Conservation (phyloP, 37 sponge, comb jelly and placozoan genomes). For the Bolinopsis microptera region DNA sequence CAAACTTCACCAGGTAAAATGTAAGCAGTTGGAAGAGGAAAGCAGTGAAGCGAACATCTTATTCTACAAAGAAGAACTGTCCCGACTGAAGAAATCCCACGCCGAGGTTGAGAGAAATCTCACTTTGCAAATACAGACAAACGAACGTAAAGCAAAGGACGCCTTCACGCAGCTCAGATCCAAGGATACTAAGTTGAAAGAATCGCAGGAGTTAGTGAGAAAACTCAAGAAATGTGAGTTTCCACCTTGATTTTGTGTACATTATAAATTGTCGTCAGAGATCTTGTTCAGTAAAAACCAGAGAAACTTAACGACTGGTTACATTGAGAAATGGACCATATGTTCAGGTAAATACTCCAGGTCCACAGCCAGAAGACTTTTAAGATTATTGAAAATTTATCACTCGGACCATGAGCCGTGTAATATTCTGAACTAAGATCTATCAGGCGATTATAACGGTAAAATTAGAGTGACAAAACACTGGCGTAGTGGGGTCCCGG, state of each 20-base stretch:
- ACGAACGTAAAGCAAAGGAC: constrained; percentile 48
- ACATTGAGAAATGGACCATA: too few species aligned
- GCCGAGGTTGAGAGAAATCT: constrained; percentile 13
- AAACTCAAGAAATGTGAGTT: constrained; percentile 27
- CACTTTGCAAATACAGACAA: constrained; percentile 24
- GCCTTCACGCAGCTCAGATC: constrained; percentile 4
- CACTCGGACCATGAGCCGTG: too few species aligned
- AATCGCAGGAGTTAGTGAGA: background rate
- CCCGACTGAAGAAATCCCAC: background rate
- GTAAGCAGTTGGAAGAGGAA: constrained; percentile 51
- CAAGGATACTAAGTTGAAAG: constrained; percentile 46
- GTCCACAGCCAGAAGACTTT: too few species aligned
- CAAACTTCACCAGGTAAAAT: constrained; percentile 1
- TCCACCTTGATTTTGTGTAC: background rate
- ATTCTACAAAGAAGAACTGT: constrained; percentile 43
- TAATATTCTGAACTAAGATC: too few species aligned
- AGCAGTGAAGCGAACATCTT: constrained; percentile 8
- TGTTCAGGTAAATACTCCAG: too few species aligned
- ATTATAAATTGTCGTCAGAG: too few species aligned
- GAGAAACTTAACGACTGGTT: too few species aligned
- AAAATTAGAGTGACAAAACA: too few species aligned
- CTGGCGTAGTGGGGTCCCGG: too few species aligned
- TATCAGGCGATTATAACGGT: too few species aligned
- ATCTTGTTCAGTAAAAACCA: too few species aligned
- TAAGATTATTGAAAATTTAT: too few species aligned